Conservation (phyloP, 2,797 vertebrate species). For the Pangasius mekongensis region DNA sequence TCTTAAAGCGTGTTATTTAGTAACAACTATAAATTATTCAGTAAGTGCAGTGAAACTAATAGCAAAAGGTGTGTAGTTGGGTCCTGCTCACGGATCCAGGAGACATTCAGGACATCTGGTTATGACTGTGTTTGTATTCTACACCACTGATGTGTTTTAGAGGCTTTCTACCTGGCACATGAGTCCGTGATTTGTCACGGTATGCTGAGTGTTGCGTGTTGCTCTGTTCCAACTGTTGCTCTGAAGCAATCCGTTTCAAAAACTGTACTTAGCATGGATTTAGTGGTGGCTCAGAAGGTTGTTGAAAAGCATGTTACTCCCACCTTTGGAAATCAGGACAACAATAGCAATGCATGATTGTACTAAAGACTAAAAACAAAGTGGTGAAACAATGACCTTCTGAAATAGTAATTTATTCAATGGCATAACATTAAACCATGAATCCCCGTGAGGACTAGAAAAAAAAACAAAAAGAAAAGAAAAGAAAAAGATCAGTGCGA, state of each 20-base stretch:
- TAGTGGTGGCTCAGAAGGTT: background rate
- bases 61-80: background rate
- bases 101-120: background rate
- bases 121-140: background rate
- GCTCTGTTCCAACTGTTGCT: background rate
- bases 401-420: background rate
- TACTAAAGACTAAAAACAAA: constrained; percentile 33
- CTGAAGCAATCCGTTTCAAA: background rate
- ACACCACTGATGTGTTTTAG: background rate
- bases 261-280: constrained; percentile 19
- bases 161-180: background rate
- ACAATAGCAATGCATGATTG: background rate
- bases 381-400: constrained; percentile 29
- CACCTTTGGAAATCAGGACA: background rate
- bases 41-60: background rate
- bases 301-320: background rate
- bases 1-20: background rate
- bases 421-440: constrained; percentile 8
- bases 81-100: background rate
- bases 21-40: background rate
- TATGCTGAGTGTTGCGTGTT: background rate
- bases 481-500: background rate
- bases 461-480: background rate
- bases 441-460: background rate
- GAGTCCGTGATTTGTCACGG: background rate